Conservation (phyloP, 2,888 invertebrate species). For the Blastobasis adustella region DNA sequence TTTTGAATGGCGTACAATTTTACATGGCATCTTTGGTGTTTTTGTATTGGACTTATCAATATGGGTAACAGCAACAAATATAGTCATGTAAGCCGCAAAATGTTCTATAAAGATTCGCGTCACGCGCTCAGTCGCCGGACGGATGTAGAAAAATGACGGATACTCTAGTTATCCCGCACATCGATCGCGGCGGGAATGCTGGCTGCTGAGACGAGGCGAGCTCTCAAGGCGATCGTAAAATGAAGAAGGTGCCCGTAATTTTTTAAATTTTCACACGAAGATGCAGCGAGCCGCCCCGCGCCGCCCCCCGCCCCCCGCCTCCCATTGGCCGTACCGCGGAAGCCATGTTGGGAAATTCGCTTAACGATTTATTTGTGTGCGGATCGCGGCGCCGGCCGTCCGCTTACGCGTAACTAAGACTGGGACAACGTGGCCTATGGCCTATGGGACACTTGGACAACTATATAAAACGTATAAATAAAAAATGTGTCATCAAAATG, state of each 20-base stretch:
- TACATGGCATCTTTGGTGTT: no score
- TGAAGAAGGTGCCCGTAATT: conserved; percentile 39
- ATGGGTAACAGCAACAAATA: no score
- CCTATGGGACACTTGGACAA: conserved; percentile 25
- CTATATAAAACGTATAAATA: background rate
- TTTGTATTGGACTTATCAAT: no score
- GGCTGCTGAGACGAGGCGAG: conserved; percentile 20
- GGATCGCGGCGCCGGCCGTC: conserved; percentile 36
- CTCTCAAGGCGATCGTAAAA: conserved; percentile 42
- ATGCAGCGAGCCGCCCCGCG: conserved; percentile 32
- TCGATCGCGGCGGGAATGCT: conserved; percentile 6
- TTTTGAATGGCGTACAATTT: no score
- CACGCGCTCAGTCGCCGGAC: no score
- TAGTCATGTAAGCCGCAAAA: no score
- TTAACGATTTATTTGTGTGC: conserved; percentile 63
- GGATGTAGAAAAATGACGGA: no score
- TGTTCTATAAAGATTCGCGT: no score
- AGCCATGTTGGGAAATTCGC: conserved; percentile 67
- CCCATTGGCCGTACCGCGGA: conserved; percentile 47
- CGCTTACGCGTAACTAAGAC: conserved; percentile 14
- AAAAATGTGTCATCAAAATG: background rate
- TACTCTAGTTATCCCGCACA: no score
- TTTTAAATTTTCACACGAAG: conserved; percentile 55
- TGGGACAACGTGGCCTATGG: conserved; percentile 36
- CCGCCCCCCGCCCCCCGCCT: conserved; percentile 27